Evolutionary conservation across 1,140 invertebrate genomes (phyloP).

Genomic region (Uloborus diversus): DNA sequence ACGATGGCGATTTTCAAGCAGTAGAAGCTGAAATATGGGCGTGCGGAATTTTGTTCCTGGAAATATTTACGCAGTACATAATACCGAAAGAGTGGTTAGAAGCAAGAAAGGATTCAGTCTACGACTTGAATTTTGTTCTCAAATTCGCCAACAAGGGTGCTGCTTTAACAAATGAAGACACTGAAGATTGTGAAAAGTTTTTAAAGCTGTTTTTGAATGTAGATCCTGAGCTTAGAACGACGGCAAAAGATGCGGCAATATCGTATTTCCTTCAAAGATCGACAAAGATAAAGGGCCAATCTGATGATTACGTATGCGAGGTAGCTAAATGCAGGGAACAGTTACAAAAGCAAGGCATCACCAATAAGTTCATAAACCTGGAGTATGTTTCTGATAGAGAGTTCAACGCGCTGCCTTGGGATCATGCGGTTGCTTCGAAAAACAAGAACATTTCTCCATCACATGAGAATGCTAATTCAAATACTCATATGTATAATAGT

Average conservation of each 20-base stretch:
- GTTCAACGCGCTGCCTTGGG: too few relatives aligned
- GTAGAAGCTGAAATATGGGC: conserved; percentile 36
- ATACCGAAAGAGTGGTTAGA: background rate
- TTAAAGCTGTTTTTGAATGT: background rate
- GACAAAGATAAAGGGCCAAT: background rate
- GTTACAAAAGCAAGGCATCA: background rate
- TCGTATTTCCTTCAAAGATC: background rate
- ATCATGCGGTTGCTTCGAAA: too few relatives aligned
- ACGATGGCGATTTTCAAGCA: background rate
- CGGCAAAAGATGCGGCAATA: background rate
- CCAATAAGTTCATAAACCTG: conserved; percentile 8
- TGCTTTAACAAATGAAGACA: background rate
- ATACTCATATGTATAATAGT: background rate
- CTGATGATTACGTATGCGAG: background rate
- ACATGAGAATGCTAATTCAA: background rate
- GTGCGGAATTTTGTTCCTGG: conserved; percentile 20
- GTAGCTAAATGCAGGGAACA: background rate
- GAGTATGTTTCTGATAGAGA: background rate
- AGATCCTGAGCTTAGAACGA: background rate
- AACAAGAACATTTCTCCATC: background rate
- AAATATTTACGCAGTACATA: conserved; percentile 11
- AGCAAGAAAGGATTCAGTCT: background rate
- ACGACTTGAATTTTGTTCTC: background rate
- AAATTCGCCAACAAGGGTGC: background rate
- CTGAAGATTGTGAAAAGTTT: background rate